Percentiles rank a stretch among this genome's conserved stretches.
Conservation (phyloP, 2,113 vertebrate genomes). For the Pelobates fuscus region DNA sequence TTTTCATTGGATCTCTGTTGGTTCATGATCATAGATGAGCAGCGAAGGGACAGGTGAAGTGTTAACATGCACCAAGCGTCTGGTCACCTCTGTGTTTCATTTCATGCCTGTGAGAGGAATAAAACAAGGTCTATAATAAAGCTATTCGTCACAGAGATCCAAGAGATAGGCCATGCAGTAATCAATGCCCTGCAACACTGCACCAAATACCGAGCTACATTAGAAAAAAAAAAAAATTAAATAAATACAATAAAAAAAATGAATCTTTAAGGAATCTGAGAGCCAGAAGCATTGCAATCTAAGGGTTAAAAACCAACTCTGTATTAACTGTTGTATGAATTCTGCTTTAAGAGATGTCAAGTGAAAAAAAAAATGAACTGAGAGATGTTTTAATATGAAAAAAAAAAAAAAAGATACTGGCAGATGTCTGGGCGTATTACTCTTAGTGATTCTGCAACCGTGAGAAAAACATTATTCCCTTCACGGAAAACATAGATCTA, state of each 20-base stretch:
- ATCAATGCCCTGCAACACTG: constrained; percentile 68
- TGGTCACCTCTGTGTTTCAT: constrained; percentile 61
- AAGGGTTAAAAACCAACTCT: neutral
- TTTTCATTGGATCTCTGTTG: too few species aligned
- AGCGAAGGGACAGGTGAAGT: constrained; percentile 65
- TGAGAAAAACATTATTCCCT: neutral
- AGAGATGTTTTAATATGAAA: too few species aligned
- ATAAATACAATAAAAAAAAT: too few species aligned
- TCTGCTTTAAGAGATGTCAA: too few species aligned
- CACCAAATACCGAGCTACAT: constrained; percentile 48
- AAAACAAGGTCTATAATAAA: constrained; percentile 56
- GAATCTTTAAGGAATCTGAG: too few species aligned
- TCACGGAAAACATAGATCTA: neutral
- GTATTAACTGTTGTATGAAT: too few species aligned
- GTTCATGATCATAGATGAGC: constrained; percentile 62
- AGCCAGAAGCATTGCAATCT: neutral
- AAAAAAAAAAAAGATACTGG: too few species aligned
- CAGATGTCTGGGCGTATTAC: neutral
- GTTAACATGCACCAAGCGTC: constrained; percentile 57
- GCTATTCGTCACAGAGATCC: constrained; percentile 40
- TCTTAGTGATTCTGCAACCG: neutral
- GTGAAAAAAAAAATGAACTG: too few species aligned
- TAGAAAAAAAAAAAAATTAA: too few species aligned
- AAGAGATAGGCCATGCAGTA: constrained; percentile 55
- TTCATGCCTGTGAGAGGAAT: constrained; percentile 65